Base-by-base conservation (phyloP, 2,113 vertebrate species). In the Mustelus asterias region DNA sequence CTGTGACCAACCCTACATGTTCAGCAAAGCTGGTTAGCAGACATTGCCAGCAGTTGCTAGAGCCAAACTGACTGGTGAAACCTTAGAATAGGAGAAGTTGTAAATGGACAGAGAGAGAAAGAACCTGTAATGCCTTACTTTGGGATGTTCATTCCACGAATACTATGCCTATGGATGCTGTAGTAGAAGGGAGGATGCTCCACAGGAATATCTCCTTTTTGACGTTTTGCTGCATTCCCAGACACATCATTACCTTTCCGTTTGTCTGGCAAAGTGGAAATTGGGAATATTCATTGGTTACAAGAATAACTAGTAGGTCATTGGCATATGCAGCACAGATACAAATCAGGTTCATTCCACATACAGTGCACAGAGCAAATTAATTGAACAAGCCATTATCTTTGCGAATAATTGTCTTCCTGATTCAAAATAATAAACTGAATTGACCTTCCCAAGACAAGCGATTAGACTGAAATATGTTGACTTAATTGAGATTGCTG, bases 161-260 rank as follows among this genome's bases (percentile, higher is more conserved):
- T 99, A 96, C 99, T 99, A 97, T 99, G 99, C 89, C 99, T 98
- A 96, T 99, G 99, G 96, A 99, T 98, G 96, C 99, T 99, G 97
- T 99, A 99, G 97, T 99, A 99, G 96, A 99, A 99, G 0, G 98
- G 97, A 14, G 99, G 99, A 26, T 99, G 99, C 94, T 99, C 98
- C 54, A 98, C 86, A 9, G 97, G 98, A 41, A 76, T 96, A 0
- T 99, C 99, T 0, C 96, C 96, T 96, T 98, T 99, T 24, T 98
- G 97, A 88, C 98, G 98, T 97, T 99, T 99, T 95, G 97, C 92
- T 0, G 97, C 3, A 0, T 97, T 97, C 0, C 97, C 97, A 8
- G 97, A 96, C 4, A 97, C 96, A 89, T 99, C 99, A 1, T 96
- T 97, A 0, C 96, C 96, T 96, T 98, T 99, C 96, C 99, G 98